phyloP scores from a whole-genome alignment of 2,113 vertebrate species.

The Myocastor coypus region DNA sequence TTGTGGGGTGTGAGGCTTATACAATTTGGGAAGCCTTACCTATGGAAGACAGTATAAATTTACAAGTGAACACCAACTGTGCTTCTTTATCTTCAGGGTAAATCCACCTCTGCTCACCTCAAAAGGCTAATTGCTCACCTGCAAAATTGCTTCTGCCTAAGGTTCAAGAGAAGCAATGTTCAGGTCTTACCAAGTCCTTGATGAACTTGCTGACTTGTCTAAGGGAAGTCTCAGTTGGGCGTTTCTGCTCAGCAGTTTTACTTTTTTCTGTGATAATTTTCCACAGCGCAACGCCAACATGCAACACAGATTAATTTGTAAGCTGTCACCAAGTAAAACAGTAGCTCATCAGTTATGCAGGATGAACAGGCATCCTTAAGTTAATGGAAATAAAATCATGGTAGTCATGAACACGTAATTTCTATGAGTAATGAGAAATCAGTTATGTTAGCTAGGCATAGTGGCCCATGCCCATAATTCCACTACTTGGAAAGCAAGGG shows the following conservation, averaged over 20 bases:
- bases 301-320: constrained; percentile 36
- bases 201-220: constrained; percentile 17
- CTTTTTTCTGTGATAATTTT: constrained; percentile 50
- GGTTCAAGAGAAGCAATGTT: constrained; percentile 25
- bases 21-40: not conserved
- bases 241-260: constrained; percentile 24
- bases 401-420: not conserved
- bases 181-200: not conserved
- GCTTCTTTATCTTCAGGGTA: not conserved
- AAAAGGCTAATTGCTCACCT: constrained; percentile 27
- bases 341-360: not conserved
- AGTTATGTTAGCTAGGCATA: not conserved
- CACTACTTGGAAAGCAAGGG: not conserved
- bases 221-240: constrained; percentile 15
- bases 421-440: constrained; percentile 18
- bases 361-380: not conserved
- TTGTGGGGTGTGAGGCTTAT: not conserved
- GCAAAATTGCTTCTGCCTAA: constrained; percentile 20
- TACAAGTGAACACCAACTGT: not conserved
- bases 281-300: not conserved
- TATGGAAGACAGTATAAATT: constrained; percentile 37
- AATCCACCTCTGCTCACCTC: not conserved
- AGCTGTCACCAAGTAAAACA: constrained; percentile 26
- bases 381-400: constrained; percentile 60
- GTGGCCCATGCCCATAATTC: not conserved